Evolutionary conservation across 2,888 invertebrate genomes (phyloP).

Genomic region (Trissolcus japonicus): DNA sequence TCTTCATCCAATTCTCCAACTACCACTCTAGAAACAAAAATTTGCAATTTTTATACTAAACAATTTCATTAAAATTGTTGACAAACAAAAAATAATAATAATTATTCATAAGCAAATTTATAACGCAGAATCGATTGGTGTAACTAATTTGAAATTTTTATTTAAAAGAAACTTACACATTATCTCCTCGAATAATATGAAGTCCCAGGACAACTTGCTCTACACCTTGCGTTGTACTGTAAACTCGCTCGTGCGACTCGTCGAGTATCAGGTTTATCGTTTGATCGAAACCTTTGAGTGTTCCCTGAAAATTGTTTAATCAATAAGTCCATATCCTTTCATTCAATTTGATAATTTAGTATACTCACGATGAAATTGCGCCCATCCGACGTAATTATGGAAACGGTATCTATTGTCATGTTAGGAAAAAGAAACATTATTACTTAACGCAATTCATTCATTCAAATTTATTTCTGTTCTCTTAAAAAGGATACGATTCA

Average conservation of each 20-base stretch:
- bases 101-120: background rate
- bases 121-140: background rate
- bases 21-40: constrained; percentile 80
- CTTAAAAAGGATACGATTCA: constrained; percentile 54
- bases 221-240: constrained; percentile 93
- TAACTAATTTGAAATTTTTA: background rate
- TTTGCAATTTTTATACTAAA: background rate
- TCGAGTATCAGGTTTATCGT: constrained; percentile 99
- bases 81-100: background rate
- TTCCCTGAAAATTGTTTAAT: constrained; percentile 81
- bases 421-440: constrained; percentile 22
- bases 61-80: background rate
- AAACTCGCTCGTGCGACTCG: constrained; percentile 99
- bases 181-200: constrained; percentile 98
- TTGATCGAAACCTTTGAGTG: constrained; percentile 98
- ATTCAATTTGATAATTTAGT: constrained; percentile 13
- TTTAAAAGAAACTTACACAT: constrained; percentile 83
- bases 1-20: constrained; percentile 91
- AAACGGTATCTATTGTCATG: constrained; percentile 84
- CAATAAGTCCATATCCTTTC: constrained; percentile 9
- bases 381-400: constrained; percentile 97
- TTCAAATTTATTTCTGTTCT: background rate
- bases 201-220: constrained; percentile 97
- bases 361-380: constrained; percentile 91
- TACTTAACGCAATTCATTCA: background rate